Evolutionary conservation across 2,888 invertebrate genomes (phyloP), one percentile per base, ranked within the genome.

Genomic region (Sarcophaga caerulescens): DNA sequence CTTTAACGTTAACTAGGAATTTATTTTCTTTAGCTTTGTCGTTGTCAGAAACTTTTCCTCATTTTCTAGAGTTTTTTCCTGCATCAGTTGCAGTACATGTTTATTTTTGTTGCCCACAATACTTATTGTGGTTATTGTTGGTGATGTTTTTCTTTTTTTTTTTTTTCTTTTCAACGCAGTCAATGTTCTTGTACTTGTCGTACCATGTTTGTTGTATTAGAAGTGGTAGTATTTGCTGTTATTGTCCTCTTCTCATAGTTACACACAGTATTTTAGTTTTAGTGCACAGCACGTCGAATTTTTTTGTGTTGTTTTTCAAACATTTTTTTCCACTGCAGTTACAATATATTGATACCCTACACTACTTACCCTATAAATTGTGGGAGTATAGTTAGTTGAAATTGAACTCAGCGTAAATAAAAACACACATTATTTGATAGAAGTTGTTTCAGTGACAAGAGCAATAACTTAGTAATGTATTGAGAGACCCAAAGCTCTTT

Each of bases 271-370:
- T 35, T 47, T 68, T n/a, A 52, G 47, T 69, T 23, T 69, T 69
- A 52, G 52, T 52, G 23, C 52, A 47, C 69, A 69, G 69, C 69
- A 69, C 69, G 69, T 47, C 69, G 2, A 52, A 44, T 45, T 19
- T 19, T 69, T 52, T 17, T 23, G 19, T 23, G 5, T 23, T 69
- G 4, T 69, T 52, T 52, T 44, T 21, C 69, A 8, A n/a, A 5
- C 2, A 23, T 69, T 52, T 47, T 52, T 2, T 17, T 25, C 45
- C 14, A 19, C 11, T 69, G 69, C 69, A 69, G 69, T 52, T 52
- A 52, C 47, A 69, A 23, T 47, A 21, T 19, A 14, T 47, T 10
- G 0, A 10, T 35, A 35, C 35, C 35, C 35, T 35, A 35, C 35
- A 35, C 35, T 35, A 35, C 3, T 35, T 35, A 2, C 10, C 1